Percentiles rank a stretch among this genome's conserved stretches.
phyloP scores from a whole-genome alignment of 2,113 vertebrate species.

The Pterocles burchelli region DNA sequence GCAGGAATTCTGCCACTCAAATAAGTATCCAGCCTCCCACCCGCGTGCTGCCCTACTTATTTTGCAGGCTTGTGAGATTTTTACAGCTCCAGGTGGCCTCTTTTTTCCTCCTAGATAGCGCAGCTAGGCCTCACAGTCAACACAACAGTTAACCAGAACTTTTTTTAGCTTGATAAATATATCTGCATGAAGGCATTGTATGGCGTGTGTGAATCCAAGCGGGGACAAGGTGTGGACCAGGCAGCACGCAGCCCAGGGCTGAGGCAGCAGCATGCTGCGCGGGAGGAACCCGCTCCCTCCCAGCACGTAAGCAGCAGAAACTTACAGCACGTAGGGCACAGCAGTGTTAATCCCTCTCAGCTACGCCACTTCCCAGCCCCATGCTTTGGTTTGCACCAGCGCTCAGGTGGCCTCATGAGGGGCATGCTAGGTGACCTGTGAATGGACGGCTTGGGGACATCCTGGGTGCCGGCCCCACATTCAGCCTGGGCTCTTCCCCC shows the following conservation, averaged over 20 bases:
- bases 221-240: not conserved
- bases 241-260: not conserved
- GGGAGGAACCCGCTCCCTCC: not conserved
- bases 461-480: not conserved
- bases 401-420: rapidly evolving
- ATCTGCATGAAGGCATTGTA: not conserved
- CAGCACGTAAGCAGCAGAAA: not conserved
- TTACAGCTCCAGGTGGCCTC: not conserved
- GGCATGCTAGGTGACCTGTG: rapidly evolving
- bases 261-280: not conserved
- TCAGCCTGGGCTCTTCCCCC: not conserved
- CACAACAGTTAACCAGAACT: not conserved
- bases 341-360: not conserved
- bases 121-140: not conserved
- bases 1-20: not conserved
- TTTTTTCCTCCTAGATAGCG: not conserved
- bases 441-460: not conserved
- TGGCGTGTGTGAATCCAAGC: not conserved
- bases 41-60: not conserved
- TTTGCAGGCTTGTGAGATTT: not conserved
- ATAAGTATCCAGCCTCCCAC: not conserved
- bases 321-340: not conserved
- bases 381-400: not conserved
- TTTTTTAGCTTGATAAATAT: constrained; percentile 32
- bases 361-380: not conserved